Evolutionary conservation across 2,797 vertebrate genomes (phyloP), one percentile per base, ranked within the genome.

Genomic region (Glossophaga mutica): DNA sequence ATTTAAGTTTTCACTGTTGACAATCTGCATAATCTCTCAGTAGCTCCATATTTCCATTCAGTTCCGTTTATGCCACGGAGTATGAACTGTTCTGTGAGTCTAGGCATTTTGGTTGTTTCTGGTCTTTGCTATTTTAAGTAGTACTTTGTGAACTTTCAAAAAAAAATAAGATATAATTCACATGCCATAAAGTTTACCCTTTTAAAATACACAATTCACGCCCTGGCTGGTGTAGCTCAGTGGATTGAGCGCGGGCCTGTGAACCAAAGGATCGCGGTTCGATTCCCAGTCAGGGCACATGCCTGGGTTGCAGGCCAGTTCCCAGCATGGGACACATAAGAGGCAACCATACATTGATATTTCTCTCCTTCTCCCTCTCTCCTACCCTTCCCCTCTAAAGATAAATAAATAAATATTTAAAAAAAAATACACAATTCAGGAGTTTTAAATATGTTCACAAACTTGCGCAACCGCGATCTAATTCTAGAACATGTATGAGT

Each of bases 41-140:
- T 26, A 16, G 11, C 32, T 78, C 46, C n/a, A 0, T 68, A 7
- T 85, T 76, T 78, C 50, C 71, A 24, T 70, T 85, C 59, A 57
- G 0, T 87, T 95, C 65, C 84, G 48, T 91, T 86, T 78, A n/a
- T 86, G 26, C 55, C 65, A 15, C 57, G 82, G 79, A 77, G 52
- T 91, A 37, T 29, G n/a, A 71, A 59, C n/a, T 57, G 22, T 29
- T 21, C 59, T 85, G 3, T 92, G 39, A 34, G 10, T 52, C 21
- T 32, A 89, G 46, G 37, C 82, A 34, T 78, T 81, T 78, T 55
- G 52, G 67, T 73, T 11, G 6, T 91, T 94, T 87, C 76, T 39
- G 71, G 22, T 57, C 85, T 89, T 87, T 92, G 57, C 32, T 87
- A 22, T 77, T 65, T 95, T 83, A 87, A 89, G 14, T 76, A 76